Evolutionary conservation across 2,113 vertebrate species (phyloP), one percentile per base, ranked within the genome.

Genomic region (Lanius collurio): DNA sequence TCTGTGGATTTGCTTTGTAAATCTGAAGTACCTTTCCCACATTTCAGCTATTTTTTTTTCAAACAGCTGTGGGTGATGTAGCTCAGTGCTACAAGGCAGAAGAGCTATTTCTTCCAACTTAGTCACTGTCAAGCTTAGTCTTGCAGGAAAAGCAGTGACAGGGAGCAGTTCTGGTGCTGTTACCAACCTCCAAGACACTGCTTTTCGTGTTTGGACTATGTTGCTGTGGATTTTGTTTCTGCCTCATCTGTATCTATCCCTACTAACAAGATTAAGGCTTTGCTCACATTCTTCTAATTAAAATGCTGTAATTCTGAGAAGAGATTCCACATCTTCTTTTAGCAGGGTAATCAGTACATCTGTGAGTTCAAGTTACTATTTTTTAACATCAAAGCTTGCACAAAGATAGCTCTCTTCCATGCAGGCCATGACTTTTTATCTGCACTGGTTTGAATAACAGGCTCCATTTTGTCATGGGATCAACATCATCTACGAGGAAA

Each of bases 241-340:
- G 59, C 52, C 63, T 93, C 95, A 92, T 68, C 88, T 8, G 0
- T 60, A 67, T 82, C 85, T 90, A 69, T 80, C 82, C 79, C 39
- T 73, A 19, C 44, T 90, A 95, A 86, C 46, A 80, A 93, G 88
- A 95, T 91, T 93, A 96, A 69, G 75, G 62, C 82, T 90, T 60
- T 69, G 53, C 67, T 87, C 88, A 65, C 62, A 90, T 87, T 90
- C 90, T 93, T 85, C 85, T 73, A 82, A 97, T 80, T 94, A 92
- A 95, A 94, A 93, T 12, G 46, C 67, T 76, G 79, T 69, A 76
- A 94, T 90, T 90, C 85, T 69, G 44, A 74, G 82, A 76, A 90
- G 79, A 88, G 85, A 85, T 83, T 73, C 49, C 71, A 80, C 6
- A 1, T 76, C 75, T 52, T 31, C 81, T 93, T 93, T 93, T 79